Conservation (phyloP, 2,888 invertebrate species). For the Chouioia cunea region DNA sequence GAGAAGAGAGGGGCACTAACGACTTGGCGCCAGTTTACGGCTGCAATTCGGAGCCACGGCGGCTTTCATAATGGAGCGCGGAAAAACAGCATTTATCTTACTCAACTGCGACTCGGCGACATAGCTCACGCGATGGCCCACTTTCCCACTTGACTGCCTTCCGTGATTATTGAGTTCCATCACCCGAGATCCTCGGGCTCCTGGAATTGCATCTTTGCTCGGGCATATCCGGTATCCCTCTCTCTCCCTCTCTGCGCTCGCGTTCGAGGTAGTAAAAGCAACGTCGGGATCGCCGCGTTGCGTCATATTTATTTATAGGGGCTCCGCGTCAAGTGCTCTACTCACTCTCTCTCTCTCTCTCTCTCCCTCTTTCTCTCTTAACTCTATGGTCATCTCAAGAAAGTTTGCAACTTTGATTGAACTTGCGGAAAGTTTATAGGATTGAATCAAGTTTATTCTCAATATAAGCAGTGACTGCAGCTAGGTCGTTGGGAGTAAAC, state of each 20-base stretch:
- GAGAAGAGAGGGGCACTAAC: too few relatives aligned
- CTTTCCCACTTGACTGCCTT: conserved; percentile 40
- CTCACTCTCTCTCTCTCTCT: not conserved
- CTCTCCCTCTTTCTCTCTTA: not conserved
- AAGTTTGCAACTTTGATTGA: too few relatives aligned
- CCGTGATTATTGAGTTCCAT: conserved; percentile 43
- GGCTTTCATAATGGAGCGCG: conserved; percentile 14
- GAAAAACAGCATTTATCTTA: conserved; percentile 41
- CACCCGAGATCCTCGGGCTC: not conserved
- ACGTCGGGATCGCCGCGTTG: too few relatives aligned
- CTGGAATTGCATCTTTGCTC: conserved; percentile 9
- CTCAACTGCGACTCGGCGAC: conserved; percentile 19
- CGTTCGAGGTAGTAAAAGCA: too few relatives aligned
- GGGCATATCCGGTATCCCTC: conserved; percentile 3
- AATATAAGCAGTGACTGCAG: too few relatives aligned
- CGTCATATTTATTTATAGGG: too few relatives aligned
- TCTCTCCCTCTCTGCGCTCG: not conserved
- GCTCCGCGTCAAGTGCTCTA: conserved; percentile 8
- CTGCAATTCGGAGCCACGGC: conserved; percentile 22
- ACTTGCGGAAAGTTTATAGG: too few relatives aligned
- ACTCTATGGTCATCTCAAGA: too few relatives aligned
- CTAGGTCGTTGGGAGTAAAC: too few relatives aligned
- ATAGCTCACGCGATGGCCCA: conserved; percentile 28
- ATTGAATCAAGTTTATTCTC: too few relatives aligned
- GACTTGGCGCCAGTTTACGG: conserved; percentile 11